Conservation (phyloP, 2,113 vertebrate genomes). For the Ornithorhynchus anatinus region DNA sequence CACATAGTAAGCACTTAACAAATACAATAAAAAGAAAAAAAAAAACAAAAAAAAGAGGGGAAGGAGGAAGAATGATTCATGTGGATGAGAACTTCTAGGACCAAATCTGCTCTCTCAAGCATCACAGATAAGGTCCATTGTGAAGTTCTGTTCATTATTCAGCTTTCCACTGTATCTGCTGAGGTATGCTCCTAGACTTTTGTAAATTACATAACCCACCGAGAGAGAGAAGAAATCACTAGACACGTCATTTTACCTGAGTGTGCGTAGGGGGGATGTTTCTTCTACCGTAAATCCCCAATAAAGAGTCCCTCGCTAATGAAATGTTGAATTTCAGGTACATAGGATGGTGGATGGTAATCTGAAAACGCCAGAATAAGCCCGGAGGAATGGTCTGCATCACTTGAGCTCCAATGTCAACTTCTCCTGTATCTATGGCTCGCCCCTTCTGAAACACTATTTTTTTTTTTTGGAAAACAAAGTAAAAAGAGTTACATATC, state of each 20-base stretch:
- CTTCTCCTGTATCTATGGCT: conserved; percentile 92
- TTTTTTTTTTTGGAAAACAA: conserved; percentile 63
- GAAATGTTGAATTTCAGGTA: conserved; percentile 98
- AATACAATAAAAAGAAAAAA: no score
- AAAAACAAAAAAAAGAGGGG: no score
- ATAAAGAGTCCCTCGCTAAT: conserved; percentile 90
- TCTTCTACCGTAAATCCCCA: conserved; percentile 96
- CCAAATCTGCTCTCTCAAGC: conserved; percentile 8
- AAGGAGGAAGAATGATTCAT: no score
- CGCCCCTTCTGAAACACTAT: conserved; percentile 84
- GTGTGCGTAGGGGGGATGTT: conserved; percentile 98
- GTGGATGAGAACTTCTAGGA: no score
- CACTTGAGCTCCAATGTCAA: conserved; percentile 90
- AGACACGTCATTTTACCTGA: conserved; percentile 80
- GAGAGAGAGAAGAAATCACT: conserved; percentile 23
- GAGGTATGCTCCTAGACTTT: not conserved
- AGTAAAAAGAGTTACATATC: conserved; percentile 13
- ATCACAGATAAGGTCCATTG: not conserved
- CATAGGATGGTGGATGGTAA: conserved; percentile 92
- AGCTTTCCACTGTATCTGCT: not conserved
- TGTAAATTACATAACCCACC: not conserved
- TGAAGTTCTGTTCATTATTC: conserved; percentile 3
- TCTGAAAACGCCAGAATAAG: conserved; percentile 96
- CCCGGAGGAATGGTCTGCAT: conserved; percentile 93
- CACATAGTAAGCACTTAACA: no score